Evolutionary conservation across 2,888 invertebrate species (phyloP), one percentile per base, ranked within the genome.

Genomic region (Apoderus coryli): DNA sequence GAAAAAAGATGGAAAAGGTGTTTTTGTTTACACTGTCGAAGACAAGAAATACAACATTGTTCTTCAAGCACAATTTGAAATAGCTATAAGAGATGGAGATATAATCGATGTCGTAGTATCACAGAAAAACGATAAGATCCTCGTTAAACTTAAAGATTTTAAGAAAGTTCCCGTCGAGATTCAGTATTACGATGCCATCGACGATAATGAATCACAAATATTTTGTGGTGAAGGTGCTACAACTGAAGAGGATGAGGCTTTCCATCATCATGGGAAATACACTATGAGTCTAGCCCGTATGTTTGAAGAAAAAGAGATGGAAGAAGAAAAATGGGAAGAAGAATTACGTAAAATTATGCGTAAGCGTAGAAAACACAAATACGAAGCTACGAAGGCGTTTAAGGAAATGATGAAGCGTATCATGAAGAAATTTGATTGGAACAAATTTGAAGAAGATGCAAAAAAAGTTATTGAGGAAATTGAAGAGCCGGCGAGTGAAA

Each of bases 31-130:
- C 49, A 73, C 75, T 11, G 76, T 82, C 16, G 67, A 74, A 44
- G 79, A 81, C 44, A 67, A 73, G 46, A 67, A 70, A 51, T 79
- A 76, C 50, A 76, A 75, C 45, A 65, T 82, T 41, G 76, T 82
- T 24, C 72, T 82, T 44, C 69, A 78, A 3, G 73, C 77, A 19
- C 67, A 67, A 35, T 64, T 81, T 49, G 82, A 82, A 53, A 70
- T 73, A 7, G 80, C 81, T 3, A 75, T 81, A 27, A 63, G 78
- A 12, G 76, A 78, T 44, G 80, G 81, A 31, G 79, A 80, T 43
- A 73, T 82, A 16, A 65, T 72, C 34, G 79, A 80, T 47, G 73
- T 82, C 2, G 70, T 81, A 69, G 60, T 82, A 10, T 78, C 79
- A 3, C 74, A 78, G 46, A 74, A 77, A 49, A 72, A 73, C 30